Evolutionary conservation across 1,140 invertebrate genomes (phyloP).

Genomic region (Pachypsylla venusta): DNA sequence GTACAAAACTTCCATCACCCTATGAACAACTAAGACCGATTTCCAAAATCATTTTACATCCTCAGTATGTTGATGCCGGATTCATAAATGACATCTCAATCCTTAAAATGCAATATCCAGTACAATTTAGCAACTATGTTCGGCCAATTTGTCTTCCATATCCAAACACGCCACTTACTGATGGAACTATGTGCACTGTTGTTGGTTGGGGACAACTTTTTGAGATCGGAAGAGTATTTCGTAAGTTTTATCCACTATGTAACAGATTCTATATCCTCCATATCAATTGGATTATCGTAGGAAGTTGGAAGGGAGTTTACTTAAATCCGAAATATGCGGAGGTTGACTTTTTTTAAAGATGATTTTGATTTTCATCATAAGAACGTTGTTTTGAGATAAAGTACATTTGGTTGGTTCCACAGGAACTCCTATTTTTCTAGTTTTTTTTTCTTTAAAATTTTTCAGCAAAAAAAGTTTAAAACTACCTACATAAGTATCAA

Average conservation of each 20-base stretch:
- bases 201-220: conserved; percentile 70
- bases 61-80: conserved; percentile 55
- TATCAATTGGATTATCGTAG: no score
- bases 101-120: conserved; percentile 42
- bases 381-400: no score
- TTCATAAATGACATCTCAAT: conserved; percentile 69
- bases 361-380: conserved; percentile 12
- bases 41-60: conserved; percentile 51
- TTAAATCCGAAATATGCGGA: no score
- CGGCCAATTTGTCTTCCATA: conserved; percentile 53
- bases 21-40: conserved; percentile 49
- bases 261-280: not conserved
- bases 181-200: conserved; percentile 54
- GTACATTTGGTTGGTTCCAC: no score
- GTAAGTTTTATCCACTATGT: conserved; percentile 39
- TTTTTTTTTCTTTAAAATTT: no score
- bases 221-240: conserved; percentile 62
- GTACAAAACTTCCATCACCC: conserved; percentile 52
- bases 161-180: conserved; percentile 36
- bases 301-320: no score
- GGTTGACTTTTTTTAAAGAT: no score
- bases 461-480: no score
- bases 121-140: conserved; percentile 55
- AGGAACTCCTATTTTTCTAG: no score
- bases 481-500: no score